These are phyloP conservation scores for Peromyscus leucopus DNA, from an alignment of 2,113 vertebrate genomes.

Conservation along the genomic window DNA sequence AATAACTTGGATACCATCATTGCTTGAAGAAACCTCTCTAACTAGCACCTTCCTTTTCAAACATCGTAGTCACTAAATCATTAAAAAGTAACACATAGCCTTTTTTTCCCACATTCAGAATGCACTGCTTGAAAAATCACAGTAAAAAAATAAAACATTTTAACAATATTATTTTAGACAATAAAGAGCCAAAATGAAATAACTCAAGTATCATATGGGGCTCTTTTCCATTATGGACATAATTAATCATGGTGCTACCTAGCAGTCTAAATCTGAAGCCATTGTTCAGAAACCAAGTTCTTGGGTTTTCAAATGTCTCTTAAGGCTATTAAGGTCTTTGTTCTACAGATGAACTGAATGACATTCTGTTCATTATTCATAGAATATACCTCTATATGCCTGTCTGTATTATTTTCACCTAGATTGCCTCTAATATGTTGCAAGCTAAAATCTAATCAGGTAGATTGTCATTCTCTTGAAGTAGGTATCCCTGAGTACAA, in stretches of 20 bases:
- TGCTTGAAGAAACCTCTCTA: neutral
- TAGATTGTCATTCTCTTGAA: neutral
- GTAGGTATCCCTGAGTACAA: neutral
- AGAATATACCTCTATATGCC: neutral
- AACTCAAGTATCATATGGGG: neutral
- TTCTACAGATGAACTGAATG: constrained; percentile 33
- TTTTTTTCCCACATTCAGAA: neutral
- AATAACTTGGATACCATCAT: neutral
- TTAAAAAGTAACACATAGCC: neutral
- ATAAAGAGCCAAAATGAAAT: neutral
- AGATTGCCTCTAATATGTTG: neutral
- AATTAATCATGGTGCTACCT: neutral
- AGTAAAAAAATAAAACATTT: neutral
- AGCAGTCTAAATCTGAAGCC: constrained; percentile 4
- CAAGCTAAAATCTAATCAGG: neutral
- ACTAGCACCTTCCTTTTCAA: neutral
- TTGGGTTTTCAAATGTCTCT: neutral
- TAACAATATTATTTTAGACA: neutral
- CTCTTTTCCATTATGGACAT: neutral
- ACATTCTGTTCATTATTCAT: neutral
- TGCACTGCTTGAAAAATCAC: neutral
- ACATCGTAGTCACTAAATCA: neutral
- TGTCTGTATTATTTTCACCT: neutral
- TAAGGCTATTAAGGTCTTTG: neutral
- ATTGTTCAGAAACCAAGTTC: neutral